Base-by-base conservation (phyloP, 2,113 vertebrate genomes). In the Malurus alboscapulatus region DNA sequence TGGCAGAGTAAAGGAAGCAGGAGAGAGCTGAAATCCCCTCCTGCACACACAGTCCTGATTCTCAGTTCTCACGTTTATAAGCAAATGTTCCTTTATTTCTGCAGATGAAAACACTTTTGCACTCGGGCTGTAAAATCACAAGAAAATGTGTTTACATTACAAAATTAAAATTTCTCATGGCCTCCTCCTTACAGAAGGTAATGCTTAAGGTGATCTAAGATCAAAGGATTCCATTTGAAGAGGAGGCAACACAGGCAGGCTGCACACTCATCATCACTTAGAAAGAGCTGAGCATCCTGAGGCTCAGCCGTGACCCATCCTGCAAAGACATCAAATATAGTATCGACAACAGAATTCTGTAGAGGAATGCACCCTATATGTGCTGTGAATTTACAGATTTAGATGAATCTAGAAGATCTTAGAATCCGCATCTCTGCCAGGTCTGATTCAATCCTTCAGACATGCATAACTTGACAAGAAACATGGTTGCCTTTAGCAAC, bases 81-180 rank as follows among this genome's bases (percentile, higher is more conserved):
- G 65, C 77, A 90, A 92, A 94, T 51, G 30, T 57, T 84, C 36
- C 45, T 91, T 88, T 92, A 78, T 84, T 94, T 92, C 73, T 87
- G 83, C 83, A 88, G 73, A 75, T 71, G 42, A 93, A 95, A 93
- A 81, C n/a, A 72, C 40, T 94, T 84, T 62, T 82, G 61, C 51
- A 67, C 30, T 88, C 57, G 45, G 48, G 40, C 84, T 93, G 65
- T 30, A 96, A 94, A 95, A 84, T 61, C 65, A 38, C 19, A 78
- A 78, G 72, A 67, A 88, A 84, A 73, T 14, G 21, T 59, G 38
- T 86, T 92, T 58, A 63, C 89, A 92, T 87, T 79, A 66, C 36
- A 82, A 87, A 82, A 65, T 44, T 57, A 57, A 65, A 91, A 76
- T 87, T 57, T 84, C 16, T 82, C 13, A 1, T 58, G 53, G n/a